Evolutionary conservation across 2,888 invertebrate genomes (phyloP).

Genomic region (Trichopoda pennipes): DNA sequence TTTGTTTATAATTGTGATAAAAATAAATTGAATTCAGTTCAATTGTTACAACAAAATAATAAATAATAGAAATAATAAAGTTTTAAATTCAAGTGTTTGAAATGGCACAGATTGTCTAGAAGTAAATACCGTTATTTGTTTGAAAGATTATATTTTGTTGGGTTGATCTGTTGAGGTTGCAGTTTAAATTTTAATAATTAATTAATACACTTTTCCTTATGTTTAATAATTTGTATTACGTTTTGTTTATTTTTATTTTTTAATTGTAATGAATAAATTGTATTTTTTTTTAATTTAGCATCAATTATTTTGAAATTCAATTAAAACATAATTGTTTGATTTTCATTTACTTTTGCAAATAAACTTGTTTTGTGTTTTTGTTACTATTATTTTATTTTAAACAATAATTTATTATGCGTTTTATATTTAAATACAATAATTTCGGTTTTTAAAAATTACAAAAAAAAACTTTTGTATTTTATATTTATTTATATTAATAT

Average conservation of each 20-base stretch:
- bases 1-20: slow-evolving; percentile 63
- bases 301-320: slow-evolving; percentile 3
- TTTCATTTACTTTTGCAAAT: too few relatives aligned
- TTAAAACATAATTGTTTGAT: neutral
- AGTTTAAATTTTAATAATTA: slow-evolving; percentile 20
- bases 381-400: slow-evolving; percentile 6
- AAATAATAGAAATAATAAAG: neutral
- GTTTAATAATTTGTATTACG: neutral
- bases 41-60: slow-evolving; percentile 3
- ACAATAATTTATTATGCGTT: slow-evolving; percentile 34
- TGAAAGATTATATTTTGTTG: slow-evolving; percentile 33
- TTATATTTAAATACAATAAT: slow-evolving; percentile 32
- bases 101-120: neutral
- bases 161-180: slow-evolving; percentile 16
- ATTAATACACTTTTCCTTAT: slow-evolving; percentile 13
- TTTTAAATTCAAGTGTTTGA: neutral
- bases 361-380: neutral
- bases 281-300: slow-evolving; percentile 11
- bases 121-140: slow-evolving; percentile 57
- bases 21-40: slow-evolving; percentile 23
- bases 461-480: slow-evolving; percentile 37
- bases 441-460: slow-evolving; percentile 21
- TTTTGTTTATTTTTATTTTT: neutral
- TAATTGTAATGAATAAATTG: slow-evolving; percentile 2
- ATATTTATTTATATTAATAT: slow-evolving; percentile 38